Evolutionary conservation across 2,888 invertebrate species (phyloP).

Genomic region (Dastarcus helophoroides): DNA sequence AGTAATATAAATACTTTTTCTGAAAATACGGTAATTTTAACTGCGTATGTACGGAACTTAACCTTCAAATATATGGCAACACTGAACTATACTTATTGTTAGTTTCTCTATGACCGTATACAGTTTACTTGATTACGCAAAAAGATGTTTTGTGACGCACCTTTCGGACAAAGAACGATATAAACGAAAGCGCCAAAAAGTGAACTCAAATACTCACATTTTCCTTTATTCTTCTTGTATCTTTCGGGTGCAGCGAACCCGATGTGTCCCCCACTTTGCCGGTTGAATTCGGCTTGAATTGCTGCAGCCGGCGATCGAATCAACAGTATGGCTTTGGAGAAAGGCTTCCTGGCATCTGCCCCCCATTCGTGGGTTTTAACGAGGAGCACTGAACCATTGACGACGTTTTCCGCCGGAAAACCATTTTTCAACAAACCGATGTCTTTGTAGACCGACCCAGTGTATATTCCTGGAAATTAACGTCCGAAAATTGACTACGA

Average conservation of each 20-base stretch:
- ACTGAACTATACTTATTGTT: no score
- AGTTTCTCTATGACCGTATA: no score
- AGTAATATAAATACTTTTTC: no score
- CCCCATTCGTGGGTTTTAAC: slow-evolving; percentile 75
- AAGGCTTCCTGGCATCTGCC: slow-evolving; percentile 43
- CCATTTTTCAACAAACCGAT: slow-evolving; percentile 66
- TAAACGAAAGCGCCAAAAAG: no score
- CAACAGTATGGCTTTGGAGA: slow-evolving; percentile 56
- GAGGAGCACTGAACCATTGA: slow-evolving; percentile 63
- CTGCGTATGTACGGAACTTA: no score
- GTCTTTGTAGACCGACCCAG: slow-evolving; percentile 74
- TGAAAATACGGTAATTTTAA: no score
- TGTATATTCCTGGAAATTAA: slow-evolving; percentile 47
- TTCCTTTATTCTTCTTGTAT: slow-evolving; percentile 49
- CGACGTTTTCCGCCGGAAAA: slow-evolving; percentile 66
- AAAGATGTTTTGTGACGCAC: no score
- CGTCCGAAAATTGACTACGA: neutral
- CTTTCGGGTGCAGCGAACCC: slow-evolving; percentile 63
- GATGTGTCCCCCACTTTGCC: slow-evolving; percentile 68
- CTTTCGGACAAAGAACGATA: no score
- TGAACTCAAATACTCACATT: slow-evolving; percentile 38
- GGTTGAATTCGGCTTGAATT: slow-evolving; percentile 68
- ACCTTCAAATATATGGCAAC: no score
- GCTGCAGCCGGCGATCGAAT: slow-evolving; percentile 62
- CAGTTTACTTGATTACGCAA: no score